Percentiles rank a stretch among this genome's conserved stretches.
These are phyloP conservation scores for Vanessa cardui DNA, from an alignment of 2,888 invertebrate species.

Conservation along the genomic window DNA sequence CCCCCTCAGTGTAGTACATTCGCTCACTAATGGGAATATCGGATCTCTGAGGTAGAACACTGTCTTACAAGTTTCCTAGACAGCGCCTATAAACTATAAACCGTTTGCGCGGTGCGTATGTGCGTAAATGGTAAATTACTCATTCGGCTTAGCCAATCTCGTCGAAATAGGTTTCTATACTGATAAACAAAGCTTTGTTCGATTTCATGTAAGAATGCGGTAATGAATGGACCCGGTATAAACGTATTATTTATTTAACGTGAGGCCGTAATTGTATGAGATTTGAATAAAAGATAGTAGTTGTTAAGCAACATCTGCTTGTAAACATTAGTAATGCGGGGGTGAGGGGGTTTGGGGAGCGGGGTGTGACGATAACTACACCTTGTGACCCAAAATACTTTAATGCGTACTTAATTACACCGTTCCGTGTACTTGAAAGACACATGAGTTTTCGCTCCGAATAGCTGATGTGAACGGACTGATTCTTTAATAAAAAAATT, in stretches of 20 bases:
- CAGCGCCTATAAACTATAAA: conserved; percentile 32
- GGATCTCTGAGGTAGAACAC: conserved; percentile 47
- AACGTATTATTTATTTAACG: not conserved
- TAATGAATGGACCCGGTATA: not conserved
- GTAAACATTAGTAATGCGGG: not conserved
- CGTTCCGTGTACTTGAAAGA: conserved; percentile 1
- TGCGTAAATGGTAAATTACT: conserved; percentile 44
- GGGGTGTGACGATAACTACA: not conserved
- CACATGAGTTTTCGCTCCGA: not conserved
- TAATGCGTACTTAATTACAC: conserved; percentile 3
- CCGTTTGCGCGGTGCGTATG: conserved; percentile 25
- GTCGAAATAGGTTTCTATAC: conserved; percentile 6
- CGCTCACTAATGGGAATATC: conserved; percentile 63
- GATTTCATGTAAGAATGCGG: conserved; percentile 16
- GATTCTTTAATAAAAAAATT: too few species aligned
- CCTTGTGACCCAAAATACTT: conserved; percentile 13
- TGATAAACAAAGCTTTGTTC: conserved; percentile 15
- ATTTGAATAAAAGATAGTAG: not conserved
- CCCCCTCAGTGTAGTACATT: conserved; percentile 41
- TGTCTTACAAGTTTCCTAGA: conserved; percentile 31
- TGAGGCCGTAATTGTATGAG: not conserved
- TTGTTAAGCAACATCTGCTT: conserved; percentile 9
- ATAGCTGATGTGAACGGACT: too few species aligned
- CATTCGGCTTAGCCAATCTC: conserved; percentile 38
- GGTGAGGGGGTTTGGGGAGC: too few species aligned